Conservation (phyloP, 2,888 invertebrate species). For the Drosophila tanythrix region DNA sequence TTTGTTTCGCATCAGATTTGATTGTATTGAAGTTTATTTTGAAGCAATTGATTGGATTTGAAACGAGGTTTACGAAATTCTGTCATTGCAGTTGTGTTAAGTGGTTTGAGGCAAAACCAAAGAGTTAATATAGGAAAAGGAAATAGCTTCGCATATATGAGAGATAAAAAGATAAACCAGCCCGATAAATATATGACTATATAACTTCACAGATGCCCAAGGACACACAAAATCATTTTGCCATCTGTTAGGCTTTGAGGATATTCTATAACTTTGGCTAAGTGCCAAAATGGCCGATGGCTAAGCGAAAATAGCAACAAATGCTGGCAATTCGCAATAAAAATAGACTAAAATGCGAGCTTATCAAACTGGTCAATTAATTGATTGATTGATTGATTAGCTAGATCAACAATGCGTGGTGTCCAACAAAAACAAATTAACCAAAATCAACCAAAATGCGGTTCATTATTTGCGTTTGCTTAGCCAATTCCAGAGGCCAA, state of each 20-base stretch:
- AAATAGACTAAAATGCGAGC: slow-evolving; percentile 56
- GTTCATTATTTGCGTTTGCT: slow-evolving; percentile 71
- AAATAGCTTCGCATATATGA: not conserved
- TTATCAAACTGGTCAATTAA: slow-evolving; percentile 61
- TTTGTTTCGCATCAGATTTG: slow-evolving; percentile 64
- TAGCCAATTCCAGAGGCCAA: slow-evolving; percentile 39
- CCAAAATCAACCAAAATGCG: slow-evolving; percentile 52
- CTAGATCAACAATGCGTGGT: slow-evolving; percentile 15
- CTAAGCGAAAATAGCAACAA: slow-evolving; percentile 51
- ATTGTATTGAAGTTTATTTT: slow-evolving; percentile 75
- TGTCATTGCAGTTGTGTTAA: slow-evolving; percentile 39
- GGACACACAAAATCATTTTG: slow-evolving; percentile 16
- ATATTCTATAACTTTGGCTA: slow-evolving; percentile 55
- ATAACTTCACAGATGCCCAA: not conserved
- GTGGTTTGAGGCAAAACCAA: slow-evolving; percentile 30
- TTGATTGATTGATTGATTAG: slow-evolving; percentile 80
- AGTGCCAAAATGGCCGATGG: slow-evolving; percentile 58
- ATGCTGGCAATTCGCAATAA: slow-evolving; percentile 68
- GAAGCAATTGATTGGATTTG: slow-evolving; percentile 76
- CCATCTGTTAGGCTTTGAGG: slow-evolving; percentile 16
- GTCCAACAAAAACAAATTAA: slow-evolving; percentile 35
- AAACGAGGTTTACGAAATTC: slow-evolving; percentile 44
- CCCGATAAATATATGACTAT: not conserved
- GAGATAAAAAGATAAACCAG: not conserved
- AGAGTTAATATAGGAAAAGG: not conserved